These are phyloP conservation scores for Hirtodrosophila trivittata DNA, from an alignment of 2,888 invertebrate species.

Conservation along the genomic window DNA sequence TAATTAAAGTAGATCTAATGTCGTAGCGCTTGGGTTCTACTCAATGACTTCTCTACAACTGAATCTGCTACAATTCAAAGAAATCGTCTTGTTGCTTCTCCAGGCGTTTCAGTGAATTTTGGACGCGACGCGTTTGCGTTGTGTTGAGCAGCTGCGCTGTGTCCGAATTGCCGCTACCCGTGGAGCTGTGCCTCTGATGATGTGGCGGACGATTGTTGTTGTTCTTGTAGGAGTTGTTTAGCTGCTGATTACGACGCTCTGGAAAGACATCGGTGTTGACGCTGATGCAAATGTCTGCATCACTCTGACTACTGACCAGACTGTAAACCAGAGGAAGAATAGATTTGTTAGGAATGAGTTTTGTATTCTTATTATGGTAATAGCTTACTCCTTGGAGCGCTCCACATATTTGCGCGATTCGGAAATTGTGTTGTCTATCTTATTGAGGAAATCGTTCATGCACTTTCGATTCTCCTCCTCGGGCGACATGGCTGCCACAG, in stretches of 20 bases:
- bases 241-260: conserved; percentile 73
- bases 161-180: conserved; percentile 85
- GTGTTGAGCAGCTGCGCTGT: conserved; percentile 85
- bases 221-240: conserved; percentile 81
- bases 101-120: conserved; percentile 91
- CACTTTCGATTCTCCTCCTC: conserved; percentile 90
- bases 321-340: conserved; percentile 62
- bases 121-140: conserved; percentile 91
- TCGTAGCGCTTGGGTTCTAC: conserved; percentile 23
- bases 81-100: conserved; percentile 95
- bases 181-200: conserved; percentile 82
- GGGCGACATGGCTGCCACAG: conserved; percentile 86
- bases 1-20: conserved; percentile 53
- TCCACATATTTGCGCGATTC: conserved; percentile 93
- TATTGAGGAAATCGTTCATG: conserved; percentile 91
- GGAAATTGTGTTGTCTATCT: conserved; percentile 93
- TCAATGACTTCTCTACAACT: conserved; percentile 41
- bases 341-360: too few relatives aligned
- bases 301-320: conserved; percentile 81
- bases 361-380: neutral
- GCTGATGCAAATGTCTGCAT: conserved; percentile 79
- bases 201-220: conserved; percentile 71
- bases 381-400: conserved; percentile 92
- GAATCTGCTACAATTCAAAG: conserved; percentile 92
- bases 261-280: conserved; percentile 74